Conservation (phyloP, 1,140 invertebrate species). For the Penaeus vannamei region DNA sequence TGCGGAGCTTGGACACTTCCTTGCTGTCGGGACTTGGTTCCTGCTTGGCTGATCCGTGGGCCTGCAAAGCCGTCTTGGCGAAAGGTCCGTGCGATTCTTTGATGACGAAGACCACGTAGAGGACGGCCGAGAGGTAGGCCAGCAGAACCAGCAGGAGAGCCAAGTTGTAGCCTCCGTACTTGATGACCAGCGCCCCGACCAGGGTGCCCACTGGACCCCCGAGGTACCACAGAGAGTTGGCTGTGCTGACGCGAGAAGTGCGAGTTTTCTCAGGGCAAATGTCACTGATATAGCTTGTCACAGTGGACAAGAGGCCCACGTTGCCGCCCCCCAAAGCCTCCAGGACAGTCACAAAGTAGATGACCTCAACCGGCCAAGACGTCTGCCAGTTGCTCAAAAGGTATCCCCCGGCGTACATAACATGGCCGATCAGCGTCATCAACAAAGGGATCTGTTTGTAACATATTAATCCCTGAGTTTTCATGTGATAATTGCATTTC, state of each 20-base stretch:
- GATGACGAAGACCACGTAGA: constrained; percentile 63
- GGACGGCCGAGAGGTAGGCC: constrained; percentile 37
- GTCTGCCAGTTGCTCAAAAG: constrained; percentile 59
- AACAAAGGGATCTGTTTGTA: constrained; percentile 57
- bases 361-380: constrained; percentile 49
- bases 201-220: constrained; percentile 60
- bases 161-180: constrained; percentile 56
- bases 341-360: constrained; percentile 51
- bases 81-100: constrained; percentile 63
- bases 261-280: constrained; percentile 51
- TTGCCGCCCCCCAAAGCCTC: constrained; percentile 62
- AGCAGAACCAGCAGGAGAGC: constrained; percentile 51
- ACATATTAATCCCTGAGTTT: not conserved
- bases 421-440: constrained; percentile 54
- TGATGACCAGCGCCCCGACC: constrained; percentile 50
- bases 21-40: not conserved
- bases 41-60: constrained; percentile 23
- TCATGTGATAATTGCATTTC: too few relatives aligned
- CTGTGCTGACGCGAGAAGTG: constrained; percentile 54
- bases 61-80: constrained; percentile 52
- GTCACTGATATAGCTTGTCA: constrained; percentile 64
- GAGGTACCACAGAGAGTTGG: constrained; percentile 64
- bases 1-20: constrained; percentile 27
- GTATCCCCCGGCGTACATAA: constrained; percentile 52
- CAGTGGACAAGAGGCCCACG: constrained; percentile 56